Evolutionary conservation across 2,797 vertebrate species (phyloP).

Genomic region (Poecilia wingei): DNA sequence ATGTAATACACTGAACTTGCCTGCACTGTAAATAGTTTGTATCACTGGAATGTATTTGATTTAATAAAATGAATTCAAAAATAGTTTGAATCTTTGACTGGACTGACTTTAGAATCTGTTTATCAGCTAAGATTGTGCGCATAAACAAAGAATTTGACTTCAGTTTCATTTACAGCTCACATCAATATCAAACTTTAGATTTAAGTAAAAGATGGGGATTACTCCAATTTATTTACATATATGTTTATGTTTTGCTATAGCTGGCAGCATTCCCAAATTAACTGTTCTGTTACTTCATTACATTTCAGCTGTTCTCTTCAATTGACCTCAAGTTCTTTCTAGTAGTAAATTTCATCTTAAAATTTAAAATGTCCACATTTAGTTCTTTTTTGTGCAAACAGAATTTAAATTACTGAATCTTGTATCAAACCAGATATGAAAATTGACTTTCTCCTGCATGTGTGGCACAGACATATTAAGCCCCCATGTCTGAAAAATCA

Average conservation of each 20-base stretch:
- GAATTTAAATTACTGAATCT: neutral
- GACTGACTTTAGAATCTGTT: neutral
- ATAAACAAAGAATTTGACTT: neutral
- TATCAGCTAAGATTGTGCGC: neutral
- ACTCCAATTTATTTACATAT: too few relatives aligned
- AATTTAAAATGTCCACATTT: neutral
- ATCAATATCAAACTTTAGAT: neutral
- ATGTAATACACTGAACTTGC: neutral
- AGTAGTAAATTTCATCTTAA: neutral
- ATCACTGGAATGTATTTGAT: neutral
- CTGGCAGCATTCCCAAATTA: neutral
- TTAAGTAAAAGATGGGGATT: too few relatives aligned
- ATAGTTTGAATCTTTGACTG: neutral
- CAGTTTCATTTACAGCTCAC: neutral
- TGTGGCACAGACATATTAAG: slow-evolving; percentile 22
- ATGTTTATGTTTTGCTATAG: too few relatives aligned
- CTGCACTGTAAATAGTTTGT: neutral
- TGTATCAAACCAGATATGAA: neutral
- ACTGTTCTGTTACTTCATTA: neutral
- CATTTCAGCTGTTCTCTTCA: neutral
- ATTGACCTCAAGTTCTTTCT: neutral
- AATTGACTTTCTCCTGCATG: neutral
- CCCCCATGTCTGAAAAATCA: slow-evolving; percentile 50
- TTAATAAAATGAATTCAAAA: neutral
- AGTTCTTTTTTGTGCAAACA: neutral